phyloP scores from a whole-genome alignment of 2,113 vertebrate species.

The Thryonomys swinderianus region DNA sequence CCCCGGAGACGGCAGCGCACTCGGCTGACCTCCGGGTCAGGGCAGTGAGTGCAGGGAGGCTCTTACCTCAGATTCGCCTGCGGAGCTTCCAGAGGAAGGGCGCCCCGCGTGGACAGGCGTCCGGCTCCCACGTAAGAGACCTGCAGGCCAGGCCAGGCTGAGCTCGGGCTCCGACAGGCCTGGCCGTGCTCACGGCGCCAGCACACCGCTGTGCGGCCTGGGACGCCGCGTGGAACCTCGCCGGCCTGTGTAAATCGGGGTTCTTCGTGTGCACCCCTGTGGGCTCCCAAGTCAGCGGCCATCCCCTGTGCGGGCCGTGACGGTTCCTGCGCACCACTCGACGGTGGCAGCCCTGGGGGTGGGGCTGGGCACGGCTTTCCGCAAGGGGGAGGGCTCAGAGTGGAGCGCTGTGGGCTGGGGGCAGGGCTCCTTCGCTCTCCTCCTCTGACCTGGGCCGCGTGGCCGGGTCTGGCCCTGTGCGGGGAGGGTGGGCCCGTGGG shows the following conservation, averaged over 20 bases:
- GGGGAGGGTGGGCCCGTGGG: no score
- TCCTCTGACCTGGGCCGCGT: fast-evolving
- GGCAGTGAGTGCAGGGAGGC: background rate
- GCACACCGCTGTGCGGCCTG: background rate
- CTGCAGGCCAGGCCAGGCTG: background rate
- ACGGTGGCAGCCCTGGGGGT: background rate
- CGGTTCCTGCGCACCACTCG: background rate
- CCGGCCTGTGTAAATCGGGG: background rate
- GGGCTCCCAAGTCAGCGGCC: no score
- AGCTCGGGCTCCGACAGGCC: background rate
- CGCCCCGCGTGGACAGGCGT: fast-evolving
- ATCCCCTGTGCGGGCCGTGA: no score
- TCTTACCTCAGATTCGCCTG: background rate
- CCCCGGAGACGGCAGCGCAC: background rate
- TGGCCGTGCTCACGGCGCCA: background rate
- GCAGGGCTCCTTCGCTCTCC: fast-evolving
- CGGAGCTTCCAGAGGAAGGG: background rate
- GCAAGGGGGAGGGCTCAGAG: no score
- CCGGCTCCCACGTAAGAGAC: no score
- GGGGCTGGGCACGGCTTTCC: background rate
- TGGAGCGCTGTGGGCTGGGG: no score
- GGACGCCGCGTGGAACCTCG: no score
- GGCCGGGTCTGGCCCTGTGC: background rate
- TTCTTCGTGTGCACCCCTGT: background rate
- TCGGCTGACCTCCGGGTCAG: background rate